Conservation (phyloP, 2,113 vertebrate species). For the Nasalis larvatus region DNA sequence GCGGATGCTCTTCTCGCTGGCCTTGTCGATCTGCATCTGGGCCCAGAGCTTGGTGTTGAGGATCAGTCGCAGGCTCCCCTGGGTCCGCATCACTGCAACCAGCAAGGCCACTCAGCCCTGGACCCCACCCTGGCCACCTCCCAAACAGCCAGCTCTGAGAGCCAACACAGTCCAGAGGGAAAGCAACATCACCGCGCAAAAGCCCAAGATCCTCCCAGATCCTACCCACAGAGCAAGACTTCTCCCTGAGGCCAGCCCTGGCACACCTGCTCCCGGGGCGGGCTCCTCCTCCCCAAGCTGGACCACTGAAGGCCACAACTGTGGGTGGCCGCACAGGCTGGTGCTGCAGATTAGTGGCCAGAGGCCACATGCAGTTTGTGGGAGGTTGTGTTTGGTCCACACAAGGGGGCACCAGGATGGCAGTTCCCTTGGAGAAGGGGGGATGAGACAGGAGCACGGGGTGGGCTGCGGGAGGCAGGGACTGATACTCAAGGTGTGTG, state of each 20-base stretch:
- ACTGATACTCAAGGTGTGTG: not conserved
- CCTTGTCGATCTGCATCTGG: slow-evolving; percentile 99
- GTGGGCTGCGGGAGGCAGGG: too few relatives aligned
- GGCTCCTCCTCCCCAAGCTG: not conserved
- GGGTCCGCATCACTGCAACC: slow-evolving; percentile 96
- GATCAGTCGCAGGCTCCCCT: slow-evolving; percentile 97
- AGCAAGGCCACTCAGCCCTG: not conserved
- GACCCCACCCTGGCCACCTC: rapidly evolving
- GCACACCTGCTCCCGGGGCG: not conserved
- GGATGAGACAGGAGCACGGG: not conserved
- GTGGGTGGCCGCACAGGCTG: not conserved
- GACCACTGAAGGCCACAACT: not conserved
- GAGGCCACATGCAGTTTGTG: rapidly evolving
- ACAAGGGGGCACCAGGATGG: not conserved
- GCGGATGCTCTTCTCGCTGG: slow-evolving; percentile 97
- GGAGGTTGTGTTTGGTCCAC: not conserved
- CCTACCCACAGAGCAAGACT: not conserved
- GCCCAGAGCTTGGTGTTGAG: slow-evolving; percentile 99
- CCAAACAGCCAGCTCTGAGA: too few relatives aligned
- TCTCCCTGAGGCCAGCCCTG: not conserved
- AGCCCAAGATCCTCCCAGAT: too few relatives aligned
- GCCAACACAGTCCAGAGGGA: not conserved
- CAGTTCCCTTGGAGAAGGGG: not conserved
- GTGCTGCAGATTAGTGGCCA: not conserved
- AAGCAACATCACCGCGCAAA: not conserved